Base-by-base conservation (phyloP, 2,113 vertebrate species). In the Ibidorhyncha struthersii region DNA sequence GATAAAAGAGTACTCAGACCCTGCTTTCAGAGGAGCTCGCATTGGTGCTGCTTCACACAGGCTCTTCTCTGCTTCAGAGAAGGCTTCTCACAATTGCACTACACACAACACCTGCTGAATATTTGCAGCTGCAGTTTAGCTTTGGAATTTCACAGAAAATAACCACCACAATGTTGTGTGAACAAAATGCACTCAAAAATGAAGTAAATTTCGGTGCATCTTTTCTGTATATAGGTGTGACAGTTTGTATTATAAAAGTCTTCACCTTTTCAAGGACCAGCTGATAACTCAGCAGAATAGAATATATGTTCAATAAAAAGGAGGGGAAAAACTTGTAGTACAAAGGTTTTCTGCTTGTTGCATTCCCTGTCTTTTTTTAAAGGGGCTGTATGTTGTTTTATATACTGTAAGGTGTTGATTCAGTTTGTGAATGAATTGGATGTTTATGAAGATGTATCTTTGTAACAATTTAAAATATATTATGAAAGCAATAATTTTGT, bases 281-380 rank as follows among this genome's bases (percentile, higher is more conserved):
- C 83, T 94, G 85, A 8, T 77, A 25, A 0, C 22, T 50, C 70
- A 43, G 94, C 82, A 85, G 83, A 2, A 7, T 14, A 45, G n/a
- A 36, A 58, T 2, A 14, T 7, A 7, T 0, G 2, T 9, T 47
- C 43, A 18, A 6, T 29, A 32, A 36, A 30, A 77, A 38, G 0
- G 2, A 74, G 65, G 22, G 22, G 34, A 22, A 76, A 62, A 87
- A 7, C 16, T 0, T 71, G 25, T 0, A 40, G 4, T 4, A 25
- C 14, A 53, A 70, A 71, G 72, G 34, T 38, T 67, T 26, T 27
- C n/a, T 38, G n/a, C 45, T 83, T 55, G 61, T 26, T 55, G 40
- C 52, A 29, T 38, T 19, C 63, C 50, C 85, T 66, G 6, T 14
- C 38, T 53, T 17, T 40, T 40, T 76, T 34, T 5, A 32, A 20